Base-by-base conservation (phyloP, 2,113 vertebrate genomes). In the Lepidothrix coronata region DNA sequence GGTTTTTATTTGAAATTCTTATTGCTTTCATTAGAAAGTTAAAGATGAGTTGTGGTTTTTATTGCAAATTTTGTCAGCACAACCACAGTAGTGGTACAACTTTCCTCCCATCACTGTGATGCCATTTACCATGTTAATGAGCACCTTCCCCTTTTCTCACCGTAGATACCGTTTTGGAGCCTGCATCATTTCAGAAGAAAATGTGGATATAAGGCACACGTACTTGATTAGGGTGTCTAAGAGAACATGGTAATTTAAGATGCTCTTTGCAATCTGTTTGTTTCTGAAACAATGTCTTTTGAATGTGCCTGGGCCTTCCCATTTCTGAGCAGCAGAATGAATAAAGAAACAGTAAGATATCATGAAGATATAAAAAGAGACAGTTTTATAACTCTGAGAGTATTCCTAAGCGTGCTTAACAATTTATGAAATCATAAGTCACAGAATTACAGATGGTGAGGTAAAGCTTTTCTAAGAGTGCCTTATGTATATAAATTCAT, bases 361-460 rank as follows among this genome's bases (percentile, higher is more conserved):
- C 55, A 73, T 77, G 55, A 93, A 90, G 72, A 72, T 78, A 80
- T 79, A 86, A 83, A 92, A 84, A 63, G 39, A 80, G 93, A 81
- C 85, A 88, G 67, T 90, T 96, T 92, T 95, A 90, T 66, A 74
- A 84, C 84, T 57, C 9, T 79, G 51, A 63, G 51, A 93, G 33
- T 86, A 80, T 95, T 95, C 57, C 68, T 86, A 83, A 93, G 75
- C 0, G 1, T 93, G 48, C 35, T 86, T 94, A 87, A 94, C 52
- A 67, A 80, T 93, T 96, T 92, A 94, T 92, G 79, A 95, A 94
- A 83, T 92, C 59, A 6, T 91, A 96, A 96, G 44, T 96, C 63
- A 88, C 28, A 41, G 74, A 67, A 41, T 88, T 75, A 84, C 82
- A 96, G 89, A 77, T 90, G 82, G 78, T 71, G 72, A 94, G 75